Conservation (phyloP, 2,113 vertebrate genomes). For the Poeciliopsis turrubarensis region DNA sequence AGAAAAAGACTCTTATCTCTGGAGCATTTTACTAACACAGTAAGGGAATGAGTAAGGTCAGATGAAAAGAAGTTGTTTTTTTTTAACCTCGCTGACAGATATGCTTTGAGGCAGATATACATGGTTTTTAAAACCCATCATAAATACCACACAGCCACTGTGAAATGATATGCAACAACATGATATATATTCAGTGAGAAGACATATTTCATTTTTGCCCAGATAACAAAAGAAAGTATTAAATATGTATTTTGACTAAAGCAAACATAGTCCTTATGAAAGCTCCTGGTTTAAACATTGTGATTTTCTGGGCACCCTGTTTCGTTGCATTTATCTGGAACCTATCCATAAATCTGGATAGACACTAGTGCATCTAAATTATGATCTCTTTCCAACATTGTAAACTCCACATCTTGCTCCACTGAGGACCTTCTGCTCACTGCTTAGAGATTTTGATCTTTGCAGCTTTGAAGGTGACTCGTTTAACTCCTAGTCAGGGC, state of each 20-base stretch:
- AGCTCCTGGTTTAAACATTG: conserved; percentile 12
- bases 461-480: conserved; percentile 74
- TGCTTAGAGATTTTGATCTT: conserved; percentile 70
- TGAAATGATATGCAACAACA: background rate
- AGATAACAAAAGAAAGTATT: background rate
- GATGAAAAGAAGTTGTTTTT: too few species aligned
- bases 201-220: background rate
- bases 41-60: too few species aligned
- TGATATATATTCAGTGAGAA: background rate
- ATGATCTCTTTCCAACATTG: conserved; percentile 61
- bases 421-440: conserved; percentile 60
- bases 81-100: background rate
- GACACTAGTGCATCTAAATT: conserved; percentile 72
- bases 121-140: background rate
- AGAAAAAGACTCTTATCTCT: too few species aligned
- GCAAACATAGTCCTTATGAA: conserved; percentile 1
- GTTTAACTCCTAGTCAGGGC: conserved; percentile 75
- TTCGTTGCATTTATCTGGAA: conserved; percentile 27
- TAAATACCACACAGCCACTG: background rate
- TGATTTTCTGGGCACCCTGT: conserved; percentile 23
- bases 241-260: background rate
- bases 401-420: conserved; percentile 41
- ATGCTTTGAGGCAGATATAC: background rate
- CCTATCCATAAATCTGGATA: conserved; percentile 41
- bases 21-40: background rate